Percentiles rank a stretch among this genome's conserved stretches.
Evolutionary conservation across 1,140 invertebrate species (phyloP).

Genomic region (Drosophila albomicans): DNA sequence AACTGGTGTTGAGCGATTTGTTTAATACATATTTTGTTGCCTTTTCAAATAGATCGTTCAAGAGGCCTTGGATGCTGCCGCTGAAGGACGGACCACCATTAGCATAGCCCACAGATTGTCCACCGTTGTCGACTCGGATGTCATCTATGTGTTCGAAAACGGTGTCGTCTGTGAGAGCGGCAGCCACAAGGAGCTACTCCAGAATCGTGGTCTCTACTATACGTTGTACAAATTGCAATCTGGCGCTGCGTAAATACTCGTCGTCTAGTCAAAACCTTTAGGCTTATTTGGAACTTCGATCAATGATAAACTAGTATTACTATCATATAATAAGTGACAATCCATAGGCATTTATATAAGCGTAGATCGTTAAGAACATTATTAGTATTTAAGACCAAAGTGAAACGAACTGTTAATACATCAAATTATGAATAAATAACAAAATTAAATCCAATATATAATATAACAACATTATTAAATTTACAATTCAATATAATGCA

Average conservation of each 20-base stretch:
- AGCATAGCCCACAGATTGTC: conserved; percentile 91
- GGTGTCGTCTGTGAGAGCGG: conserved; percentile 90
- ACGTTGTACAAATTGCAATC: conserved; percentile 88
- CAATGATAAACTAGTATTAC: conserved; percentile 61
- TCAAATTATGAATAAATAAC: conserved; percentile 19
- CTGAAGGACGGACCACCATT: conserved; percentile 90
- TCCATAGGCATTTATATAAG: too few relatives aligned
- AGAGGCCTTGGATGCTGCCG: conserved; percentile 89
- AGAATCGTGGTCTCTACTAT: conserved; percentile 89
- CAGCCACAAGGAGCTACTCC: conserved; percentile 89
- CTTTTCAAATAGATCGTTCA: conserved; percentile 87
- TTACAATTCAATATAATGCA: neutral
- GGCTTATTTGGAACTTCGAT: conserved; percentile 54
- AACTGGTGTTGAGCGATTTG: too few relatives aligned
- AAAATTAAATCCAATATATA: neutral
- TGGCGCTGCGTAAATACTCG: conserved; percentile 58
- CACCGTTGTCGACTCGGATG: conserved; percentile 88
- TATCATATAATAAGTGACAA: conserved; percentile 3
- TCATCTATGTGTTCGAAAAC: conserved; percentile 88
- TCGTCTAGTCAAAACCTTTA: conserved; percentile 34
- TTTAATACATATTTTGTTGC: too few relatives aligned
- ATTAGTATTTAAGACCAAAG: neutral
- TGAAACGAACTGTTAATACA: conserved; percentile 2
- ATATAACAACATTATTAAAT: neutral
- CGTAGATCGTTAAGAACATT: neutral